A percentile compares a stretch with the other conserved stretches of the same genome.
These are phyloP conservation scores for Ophion ellenae DNA, from an alignment of 2,888 invertebrate genomes.

Conservation along the genomic window DNA sequence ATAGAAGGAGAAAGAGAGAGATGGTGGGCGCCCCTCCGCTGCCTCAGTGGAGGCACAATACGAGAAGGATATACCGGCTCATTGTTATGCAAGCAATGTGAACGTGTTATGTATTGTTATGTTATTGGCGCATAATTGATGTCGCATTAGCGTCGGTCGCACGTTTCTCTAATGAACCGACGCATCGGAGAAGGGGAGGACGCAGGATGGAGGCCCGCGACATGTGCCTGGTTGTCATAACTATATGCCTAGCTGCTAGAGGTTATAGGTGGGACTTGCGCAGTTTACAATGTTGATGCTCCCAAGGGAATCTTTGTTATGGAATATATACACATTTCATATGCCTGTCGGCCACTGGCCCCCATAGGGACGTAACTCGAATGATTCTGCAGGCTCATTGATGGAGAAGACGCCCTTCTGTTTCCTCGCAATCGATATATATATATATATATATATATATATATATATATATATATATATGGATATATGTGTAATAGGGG, in stretches of 20 bases:
- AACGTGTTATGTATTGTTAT: conserved; percentile 81
- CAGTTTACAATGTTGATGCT: conserved; percentile 50
- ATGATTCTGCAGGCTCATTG: background rate
- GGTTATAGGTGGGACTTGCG: conserved; percentile 44
- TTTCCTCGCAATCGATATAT: background rate
- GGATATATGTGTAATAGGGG: conserved; percentile 8
- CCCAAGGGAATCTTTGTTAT: conserved; percentile 40
- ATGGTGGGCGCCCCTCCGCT: background rate
- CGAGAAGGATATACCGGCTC: conserved; percentile 71
- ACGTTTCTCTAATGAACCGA: conserved; percentile 80
- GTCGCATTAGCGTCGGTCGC: conserved; percentile 79
- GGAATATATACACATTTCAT: conserved; percentile 42
- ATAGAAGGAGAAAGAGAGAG: conserved; percentile 12
- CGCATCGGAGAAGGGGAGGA: conserved; percentile 68
- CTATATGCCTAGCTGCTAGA: conserved; percentile 44
- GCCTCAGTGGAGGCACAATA: conserved; percentile 56
- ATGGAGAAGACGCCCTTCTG: conserved; percentile 12
- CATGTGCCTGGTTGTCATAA: conserved; percentile 37
- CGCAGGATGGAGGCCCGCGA: conserved; percentile 15
- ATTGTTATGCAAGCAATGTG: conserved; percentile 81
- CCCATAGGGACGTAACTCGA: conserved; percentile 11
- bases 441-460: background rate
- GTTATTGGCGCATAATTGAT: conserved; percentile 82
- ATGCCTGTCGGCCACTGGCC: background rate
- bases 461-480: conserved; percentile 34